Conservation (phyloP, 2,797 vertebrate genomes). For the Centropyge bicolor region DNA sequence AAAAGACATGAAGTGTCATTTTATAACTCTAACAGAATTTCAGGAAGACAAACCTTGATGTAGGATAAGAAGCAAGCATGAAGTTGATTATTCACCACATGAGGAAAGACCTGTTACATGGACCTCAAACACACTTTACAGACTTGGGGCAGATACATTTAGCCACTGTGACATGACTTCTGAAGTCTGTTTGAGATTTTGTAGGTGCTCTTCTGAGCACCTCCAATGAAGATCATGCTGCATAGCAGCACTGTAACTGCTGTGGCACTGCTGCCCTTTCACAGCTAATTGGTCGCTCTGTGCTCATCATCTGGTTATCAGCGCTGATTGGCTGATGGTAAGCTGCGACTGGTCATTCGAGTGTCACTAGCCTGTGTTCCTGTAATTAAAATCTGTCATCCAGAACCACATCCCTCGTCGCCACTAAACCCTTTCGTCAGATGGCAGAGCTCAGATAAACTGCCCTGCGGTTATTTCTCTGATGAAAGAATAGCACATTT, state of each 20-base stretch:
- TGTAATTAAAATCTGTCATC: slow-evolving; percentile 90
- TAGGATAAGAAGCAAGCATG: slow-evolving; percentile 5
- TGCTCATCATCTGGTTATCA: slow-evolving; percentile 84
- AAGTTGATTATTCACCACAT: background rate
- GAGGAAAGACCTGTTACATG: slow-evolving; percentile 19
- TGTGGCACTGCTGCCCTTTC: slow-evolving; percentile 77
- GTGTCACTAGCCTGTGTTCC: slow-evolving; percentile 85
- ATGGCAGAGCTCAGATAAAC: slow-evolving; percentile 86
- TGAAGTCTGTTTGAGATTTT: slow-evolving; percentile 63
- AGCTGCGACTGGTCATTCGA: slow-evolving; percentile 84
- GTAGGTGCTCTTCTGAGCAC: slow-evolving; percentile 23
- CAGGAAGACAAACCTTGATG: background rate
- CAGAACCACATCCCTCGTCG: slow-evolving; percentile 85
- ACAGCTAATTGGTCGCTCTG: slow-evolving; percentile 79
- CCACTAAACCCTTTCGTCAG: slow-evolving; percentile 85
- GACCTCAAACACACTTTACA: slow-evolving; percentile 22
- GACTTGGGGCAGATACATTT: slow-evolving; percentile 43
- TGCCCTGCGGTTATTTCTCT: slow-evolving; percentile 73
- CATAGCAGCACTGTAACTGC: slow-evolving; percentile 70
- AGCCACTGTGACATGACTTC: slow-evolving; percentile 55
- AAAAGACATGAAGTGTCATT: background rate
- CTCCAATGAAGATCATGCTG: slow-evolving; percentile 67
- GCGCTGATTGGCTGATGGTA: slow-evolving; percentile 83
- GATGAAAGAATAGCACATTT: slow-evolving; percentile 58
- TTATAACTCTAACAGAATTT: background rate